Conservation (phyloP, 2,797 vertebrate species). For the Phrynocephalus vlangalii region DNA sequence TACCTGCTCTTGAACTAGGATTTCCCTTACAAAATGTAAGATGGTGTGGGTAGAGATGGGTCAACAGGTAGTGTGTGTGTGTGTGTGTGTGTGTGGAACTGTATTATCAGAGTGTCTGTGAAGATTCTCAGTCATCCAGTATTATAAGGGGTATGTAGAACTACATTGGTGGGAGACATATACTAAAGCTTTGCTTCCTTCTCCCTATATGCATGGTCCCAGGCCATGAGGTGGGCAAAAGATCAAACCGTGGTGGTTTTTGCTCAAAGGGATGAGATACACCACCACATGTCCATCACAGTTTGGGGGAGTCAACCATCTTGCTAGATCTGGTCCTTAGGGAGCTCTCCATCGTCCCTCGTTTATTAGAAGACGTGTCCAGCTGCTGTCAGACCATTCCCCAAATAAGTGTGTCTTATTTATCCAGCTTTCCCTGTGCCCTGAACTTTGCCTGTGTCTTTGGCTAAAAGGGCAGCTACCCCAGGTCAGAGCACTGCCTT, state of each 20-base stretch:
- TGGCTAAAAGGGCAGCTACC: conserved; percentile 75
- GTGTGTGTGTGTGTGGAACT: no score
- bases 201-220: neutral
- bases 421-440: conserved; percentile 71
- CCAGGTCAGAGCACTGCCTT: conserved; percentile 79
- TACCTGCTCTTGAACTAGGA: neutral
- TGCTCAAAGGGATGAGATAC: conserved; percentile 17
- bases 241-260: conserved; percentile 27
- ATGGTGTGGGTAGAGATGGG: neutral
- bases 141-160: neutral
- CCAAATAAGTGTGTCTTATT: conserved; percentile 64
- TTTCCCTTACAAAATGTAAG: neutral
- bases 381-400: conserved; percentile 37
- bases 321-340: neutral
- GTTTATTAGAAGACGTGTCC: conserved; percentile 45
- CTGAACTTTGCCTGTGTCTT: conserved; percentile 68
- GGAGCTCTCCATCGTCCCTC: conserved; percentile 12
- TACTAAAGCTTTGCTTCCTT: neutral
- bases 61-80: neutral
- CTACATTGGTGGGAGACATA: neutral
- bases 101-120: no score
- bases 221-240: conserved; percentile 1
- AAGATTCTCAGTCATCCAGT: neutral
- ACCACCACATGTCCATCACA: conserved; percentile 17
- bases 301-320: conserved; percentile 26